Evolutionary conservation across 2,113 vertebrate genomes (phyloP).

Genomic region (Aplodontia rufa): DNA sequence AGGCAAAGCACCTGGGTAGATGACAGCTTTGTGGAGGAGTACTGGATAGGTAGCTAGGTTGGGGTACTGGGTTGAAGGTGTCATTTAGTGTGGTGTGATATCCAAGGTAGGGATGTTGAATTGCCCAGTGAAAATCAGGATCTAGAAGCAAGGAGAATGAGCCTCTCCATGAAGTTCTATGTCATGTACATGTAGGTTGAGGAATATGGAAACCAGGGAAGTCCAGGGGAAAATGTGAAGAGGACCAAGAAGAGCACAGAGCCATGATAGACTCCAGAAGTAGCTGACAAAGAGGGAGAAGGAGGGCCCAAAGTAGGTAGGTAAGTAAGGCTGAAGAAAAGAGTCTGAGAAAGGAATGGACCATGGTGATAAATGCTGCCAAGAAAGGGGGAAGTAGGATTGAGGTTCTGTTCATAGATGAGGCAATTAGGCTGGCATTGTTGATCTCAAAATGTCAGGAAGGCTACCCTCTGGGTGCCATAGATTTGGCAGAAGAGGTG

Average conservation of each 20-base stretch:
- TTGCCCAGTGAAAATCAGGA: neutral
- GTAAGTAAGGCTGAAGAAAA: neutral
- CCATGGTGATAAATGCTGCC: neutral
- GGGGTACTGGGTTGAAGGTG: neutral
- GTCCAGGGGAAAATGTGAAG: neutral
- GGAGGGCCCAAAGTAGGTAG: neutral
- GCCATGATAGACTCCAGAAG: neutral
- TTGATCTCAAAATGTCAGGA: neutral
- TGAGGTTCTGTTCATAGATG: neutral
- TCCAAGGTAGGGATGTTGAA: neutral
- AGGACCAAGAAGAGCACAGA: neutral
- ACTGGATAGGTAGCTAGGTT: neutral
- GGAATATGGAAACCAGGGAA: neutral
- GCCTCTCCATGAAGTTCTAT: neutral
- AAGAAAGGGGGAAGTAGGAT: neutral
- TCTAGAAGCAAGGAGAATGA: neutral
- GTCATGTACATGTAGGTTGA: neutral
- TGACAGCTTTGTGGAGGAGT: neutral
- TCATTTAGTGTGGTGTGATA: neutral
- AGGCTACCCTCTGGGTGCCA: neutral
- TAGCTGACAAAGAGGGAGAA: neutral
- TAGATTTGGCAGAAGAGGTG: neutral
- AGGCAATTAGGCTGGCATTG: neutral
- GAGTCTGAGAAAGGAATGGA: neutral
- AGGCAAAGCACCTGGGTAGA: neutral